A percentile compares a stretch with the other conserved stretches of the same genome.
phyloP scores from a whole-genome alignment of 2,888 invertebrate species.

The Luperina nickerlii region DNA sequence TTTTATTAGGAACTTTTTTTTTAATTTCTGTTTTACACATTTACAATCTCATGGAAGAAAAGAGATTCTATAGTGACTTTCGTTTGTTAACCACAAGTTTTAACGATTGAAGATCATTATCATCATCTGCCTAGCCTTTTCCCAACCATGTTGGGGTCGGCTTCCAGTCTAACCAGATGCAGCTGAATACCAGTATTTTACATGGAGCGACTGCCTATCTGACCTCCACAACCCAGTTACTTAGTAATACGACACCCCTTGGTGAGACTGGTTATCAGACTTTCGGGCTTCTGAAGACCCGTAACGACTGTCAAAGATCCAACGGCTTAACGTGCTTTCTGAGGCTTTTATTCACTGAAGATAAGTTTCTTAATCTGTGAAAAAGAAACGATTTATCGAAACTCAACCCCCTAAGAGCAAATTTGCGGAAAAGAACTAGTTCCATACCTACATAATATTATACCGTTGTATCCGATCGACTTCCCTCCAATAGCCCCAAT shows the following conservation, averaged over 20 bases:
- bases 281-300: too few relatives aligned
- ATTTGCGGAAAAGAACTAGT: neutral
- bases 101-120: neutral
- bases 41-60: neutral
- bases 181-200: too few relatives aligned
- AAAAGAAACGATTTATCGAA: neutral
- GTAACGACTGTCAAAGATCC: too few relatives aligned
- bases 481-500: constrained; percentile 40
- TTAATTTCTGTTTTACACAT: neutral
- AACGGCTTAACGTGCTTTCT: too few relatives aligned
- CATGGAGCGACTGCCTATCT: too few relatives aligned
- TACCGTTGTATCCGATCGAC: constrained; percentile 2
- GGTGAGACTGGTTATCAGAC: too few relatives aligned
- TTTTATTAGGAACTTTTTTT: neutral
- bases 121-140: too few relatives aligned
- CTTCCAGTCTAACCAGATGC: too few relatives aligned
- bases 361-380: neutral
- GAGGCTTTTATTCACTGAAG: neutral
- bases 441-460: neutral
- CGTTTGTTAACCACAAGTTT: neutral
- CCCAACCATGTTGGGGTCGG: too few relatives aligned
- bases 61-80: neutral
- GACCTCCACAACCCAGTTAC: too few relatives aligned
- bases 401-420: neutral
- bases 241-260: too few relatives aligned